Base-by-base conservation (phyloP, 2,888 invertebrate genomes). In the Eledona agricola region DNA sequence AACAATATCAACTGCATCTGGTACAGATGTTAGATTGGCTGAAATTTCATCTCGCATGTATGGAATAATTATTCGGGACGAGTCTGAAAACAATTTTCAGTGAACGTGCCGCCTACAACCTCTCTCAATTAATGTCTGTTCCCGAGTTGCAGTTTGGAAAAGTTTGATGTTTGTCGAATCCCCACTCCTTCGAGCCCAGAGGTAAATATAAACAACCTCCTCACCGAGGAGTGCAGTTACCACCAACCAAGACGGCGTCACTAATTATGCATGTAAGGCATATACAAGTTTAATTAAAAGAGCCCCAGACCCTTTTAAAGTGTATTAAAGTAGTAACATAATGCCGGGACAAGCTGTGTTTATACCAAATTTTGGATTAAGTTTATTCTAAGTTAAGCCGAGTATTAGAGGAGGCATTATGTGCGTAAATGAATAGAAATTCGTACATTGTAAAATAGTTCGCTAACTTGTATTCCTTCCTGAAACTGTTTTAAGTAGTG, bases 391-490 rank as follows among this genome's bases (percentile, higher is more conserved):
- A 52, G 52, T 52, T 46, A 22, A 52, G 46, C 26, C 38, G 13
- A 15, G 46, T 46, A 52, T 52, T 52, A 52, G 26, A 19, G 32
- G 26, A 37, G 53, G 55, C 49, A 58, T 58, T 58, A 55, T 46
- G 46, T 40, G 58, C 55, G 42, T 58, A 55, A 58, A 58, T 55
- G 55, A 58, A 58, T 55, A 53, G 55, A 58, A 46, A 55, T 53
- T 58, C 46, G 49, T 50, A 51, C 51, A 53, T 50, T 53, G 55
- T 47, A 54, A 54, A 58, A 56, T 58, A 56, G 58, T 58, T 58
- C 42, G 45, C 32, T 11, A 58, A 55, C 51, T 58, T 53, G 37
- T 17, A 31, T 51, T 38, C 45, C 51, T 37, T 35, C 50, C 50
- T 12, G 40, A 23, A 40, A 38, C 50, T 28, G 29, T 42, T 40